A percentile compares a stretch with the other conserved stretches of the same genome.
These are phyloP conservation scores for Argynnis bischoffii DNA, from an alignment of 2,888 invertebrate species.

Conservation along the genomic window DNA sequence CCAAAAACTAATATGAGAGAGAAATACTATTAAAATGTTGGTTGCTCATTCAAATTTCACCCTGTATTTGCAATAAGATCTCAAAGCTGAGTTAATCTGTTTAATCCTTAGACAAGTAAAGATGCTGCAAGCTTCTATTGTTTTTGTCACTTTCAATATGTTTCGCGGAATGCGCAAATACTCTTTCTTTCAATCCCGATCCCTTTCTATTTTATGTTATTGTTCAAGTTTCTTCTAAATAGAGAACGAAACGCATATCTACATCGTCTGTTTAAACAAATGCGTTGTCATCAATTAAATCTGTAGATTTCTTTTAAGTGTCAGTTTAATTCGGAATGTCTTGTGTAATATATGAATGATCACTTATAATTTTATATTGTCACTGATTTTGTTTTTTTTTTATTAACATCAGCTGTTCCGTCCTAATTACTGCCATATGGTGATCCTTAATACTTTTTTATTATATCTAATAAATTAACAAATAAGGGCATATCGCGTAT, in stretches of 20 bases:
- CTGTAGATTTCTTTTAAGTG: conserved; percentile 58
- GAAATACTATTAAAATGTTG: conserved; percentile 68
- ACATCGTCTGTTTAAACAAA: conserved; percentile 44
- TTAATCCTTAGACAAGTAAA: conserved; percentile 13
- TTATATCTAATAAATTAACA: background rate
- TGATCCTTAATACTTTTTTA: background rate
- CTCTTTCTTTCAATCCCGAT: background rate
- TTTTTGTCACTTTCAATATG: conserved; percentile 6
- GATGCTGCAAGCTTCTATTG: conserved; percentile 1
- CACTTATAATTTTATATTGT: conserved; percentile 32
- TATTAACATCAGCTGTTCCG: conserved; percentile 15
- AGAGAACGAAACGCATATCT: background rate
- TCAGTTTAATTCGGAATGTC: conserved; percentile 37
- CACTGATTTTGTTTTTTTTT: conserved; percentile 16
- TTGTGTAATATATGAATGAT: conserved; percentile 34
- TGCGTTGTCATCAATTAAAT: conserved; percentile 57
- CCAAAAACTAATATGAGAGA: conserved; percentile 73
- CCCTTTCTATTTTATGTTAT: conserved; percentile 4
- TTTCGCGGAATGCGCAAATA: conserved; percentile 12
- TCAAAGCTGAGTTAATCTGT: conserved; percentile 15
- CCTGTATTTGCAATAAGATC: conserved; percentile 38
- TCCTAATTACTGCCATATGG: conserved; percentile 14
- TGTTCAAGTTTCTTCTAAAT: conserved; percentile 12
- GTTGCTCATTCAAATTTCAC: conserved; percentile 54
- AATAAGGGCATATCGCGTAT: background rate